These are phyloP conservation scores for Aquatica leii DNA, from an alignment of 2,888 invertebrate species.

Conservation along the genomic window DNA sequence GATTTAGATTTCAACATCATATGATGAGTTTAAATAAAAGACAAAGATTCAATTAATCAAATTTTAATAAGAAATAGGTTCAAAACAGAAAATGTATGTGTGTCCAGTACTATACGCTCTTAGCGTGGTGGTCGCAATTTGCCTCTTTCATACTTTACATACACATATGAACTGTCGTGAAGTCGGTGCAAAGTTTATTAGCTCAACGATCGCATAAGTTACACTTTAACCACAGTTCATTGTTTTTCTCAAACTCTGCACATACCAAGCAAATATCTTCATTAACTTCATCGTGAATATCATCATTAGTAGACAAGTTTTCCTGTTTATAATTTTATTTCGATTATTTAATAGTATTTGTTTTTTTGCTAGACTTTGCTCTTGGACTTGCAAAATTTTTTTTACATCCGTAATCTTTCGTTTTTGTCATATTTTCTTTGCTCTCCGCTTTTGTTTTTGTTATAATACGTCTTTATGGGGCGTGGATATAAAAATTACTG, in stretches of 20 bases:
- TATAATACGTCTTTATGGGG: not conserved
- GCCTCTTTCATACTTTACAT: conserved; percentile 1
- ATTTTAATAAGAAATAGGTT: not conserved
- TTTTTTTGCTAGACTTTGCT: too few species aligned
- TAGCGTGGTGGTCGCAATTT: not conserved
- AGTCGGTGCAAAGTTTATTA: not conserved
- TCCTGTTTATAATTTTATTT: not conserved
- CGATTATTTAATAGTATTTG: too few species aligned
- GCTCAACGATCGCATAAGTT: not conserved
- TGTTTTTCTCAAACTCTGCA: not conserved
- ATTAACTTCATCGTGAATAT: not conserved
- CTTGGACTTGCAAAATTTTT: too few species aligned
- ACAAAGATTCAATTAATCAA: not conserved
- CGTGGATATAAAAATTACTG: not conserved
- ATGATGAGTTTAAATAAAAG: too few species aligned
- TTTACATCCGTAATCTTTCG: too few species aligned
- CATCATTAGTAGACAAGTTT: not conserved
- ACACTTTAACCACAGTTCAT: not conserved
- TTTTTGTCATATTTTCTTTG: not conserved
- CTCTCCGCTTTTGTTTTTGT: not conserved
- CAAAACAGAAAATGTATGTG: not conserved
- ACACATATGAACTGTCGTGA: not conserved
- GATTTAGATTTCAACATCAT: too few species aligned
- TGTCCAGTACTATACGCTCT: not conserved
- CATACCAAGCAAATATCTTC: not conserved